phyloP scores from a whole-genome alignment of 2,888 invertebrate genomes.

The Anthophora plumipes region DNA sequence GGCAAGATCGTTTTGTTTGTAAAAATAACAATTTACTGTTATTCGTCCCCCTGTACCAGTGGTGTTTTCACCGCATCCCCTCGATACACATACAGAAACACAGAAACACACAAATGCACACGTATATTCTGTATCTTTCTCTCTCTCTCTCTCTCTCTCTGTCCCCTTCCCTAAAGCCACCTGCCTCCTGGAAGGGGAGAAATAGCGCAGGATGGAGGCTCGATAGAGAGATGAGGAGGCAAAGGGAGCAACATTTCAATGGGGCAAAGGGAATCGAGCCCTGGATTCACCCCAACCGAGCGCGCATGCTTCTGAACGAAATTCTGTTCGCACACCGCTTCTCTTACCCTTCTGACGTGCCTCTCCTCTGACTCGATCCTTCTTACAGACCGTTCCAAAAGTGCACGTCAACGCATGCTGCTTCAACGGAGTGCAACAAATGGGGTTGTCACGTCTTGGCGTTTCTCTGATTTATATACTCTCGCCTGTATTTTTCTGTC shows the following conservation, averaged over 20 bases:
- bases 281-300: conserved; percentile 48
- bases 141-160: conserved; percentile 12
- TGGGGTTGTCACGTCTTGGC: too few relatives aligned
- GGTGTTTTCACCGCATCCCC: conserved; percentile 29
- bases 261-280: conserved; percentile 61
- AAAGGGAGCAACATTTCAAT: conserved; percentile 58
- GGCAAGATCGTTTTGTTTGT: conserved; percentile 35
- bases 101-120: too few relatives aligned
- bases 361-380: not conserved
- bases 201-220: conserved; percentile 52
- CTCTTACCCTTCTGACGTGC: not conserved
- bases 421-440: too few relatives aligned
- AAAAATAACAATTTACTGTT: conserved; percentile 52
- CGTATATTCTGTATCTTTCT: not conserved
- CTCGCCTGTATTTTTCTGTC: not conserved
- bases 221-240: conserved; percentile 50
- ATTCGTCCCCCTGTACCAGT: conserved; percentile 8
- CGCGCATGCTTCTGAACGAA: conserved; percentile 45
- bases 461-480: not conserved
- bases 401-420: not conserved
- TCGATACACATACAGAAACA: too few relatives aligned
- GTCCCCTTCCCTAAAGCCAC: conserved; percentile 42
- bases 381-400: not conserved
- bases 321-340: conserved; percentile 27
- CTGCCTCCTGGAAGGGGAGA: conserved; percentile 56